Percentiles rank a stretch among this genome's conserved stretches.
Evolutionary conservation across 2,797 vertebrate genomes (phyloP).

Genomic region (Pelodytes ibericus): DNA sequence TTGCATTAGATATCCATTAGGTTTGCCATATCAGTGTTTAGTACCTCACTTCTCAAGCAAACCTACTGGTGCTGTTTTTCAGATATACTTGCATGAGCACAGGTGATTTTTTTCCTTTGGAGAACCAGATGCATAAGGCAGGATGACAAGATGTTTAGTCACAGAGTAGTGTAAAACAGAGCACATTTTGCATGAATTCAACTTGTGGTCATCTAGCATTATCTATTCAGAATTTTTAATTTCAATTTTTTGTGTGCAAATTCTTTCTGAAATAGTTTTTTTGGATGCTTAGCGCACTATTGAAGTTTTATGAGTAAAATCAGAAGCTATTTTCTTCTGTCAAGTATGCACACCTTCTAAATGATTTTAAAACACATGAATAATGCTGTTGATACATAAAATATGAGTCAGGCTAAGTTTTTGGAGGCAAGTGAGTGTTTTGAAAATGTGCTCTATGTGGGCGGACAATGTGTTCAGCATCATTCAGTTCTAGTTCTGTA

Average conservation of each 20-base stretch:
- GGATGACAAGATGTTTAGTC: neutral
- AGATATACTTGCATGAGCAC: neutral
- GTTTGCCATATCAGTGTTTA: neutral
- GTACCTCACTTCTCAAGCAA: neutral
- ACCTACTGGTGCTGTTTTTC: neutral
- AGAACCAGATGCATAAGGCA: neutral
- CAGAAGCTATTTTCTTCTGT: neutral
- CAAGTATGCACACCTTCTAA: slow-evolving; percentile 6
- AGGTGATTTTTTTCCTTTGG: neutral
- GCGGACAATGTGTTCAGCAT: slow-evolving; percentile 30
- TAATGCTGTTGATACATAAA: slow-evolving; percentile 23
- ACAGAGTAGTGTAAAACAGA: neutral
- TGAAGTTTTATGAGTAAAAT: neutral
- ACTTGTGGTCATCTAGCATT: neutral
- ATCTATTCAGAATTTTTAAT: neutral
- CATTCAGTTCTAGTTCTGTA: slow-evolving; percentile 8
- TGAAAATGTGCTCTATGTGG: slow-evolving; percentile 32
- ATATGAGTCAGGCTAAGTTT: slow-evolving; percentile 38
- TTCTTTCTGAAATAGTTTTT: neutral
- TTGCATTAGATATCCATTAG: too few relatives aligned
- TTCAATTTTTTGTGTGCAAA: neutral
- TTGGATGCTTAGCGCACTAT: too few relatives aligned
- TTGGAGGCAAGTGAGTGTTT: slow-evolving; percentile 25
- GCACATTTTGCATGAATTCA: too few relatives aligned
- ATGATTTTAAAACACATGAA: slow-evolving; percentile 1